Evolutionary conservation across 1,140 invertebrate genomes (phyloP), one percentile per base, ranked within the genome.

Genomic region (Papilio dardanus): DNA sequence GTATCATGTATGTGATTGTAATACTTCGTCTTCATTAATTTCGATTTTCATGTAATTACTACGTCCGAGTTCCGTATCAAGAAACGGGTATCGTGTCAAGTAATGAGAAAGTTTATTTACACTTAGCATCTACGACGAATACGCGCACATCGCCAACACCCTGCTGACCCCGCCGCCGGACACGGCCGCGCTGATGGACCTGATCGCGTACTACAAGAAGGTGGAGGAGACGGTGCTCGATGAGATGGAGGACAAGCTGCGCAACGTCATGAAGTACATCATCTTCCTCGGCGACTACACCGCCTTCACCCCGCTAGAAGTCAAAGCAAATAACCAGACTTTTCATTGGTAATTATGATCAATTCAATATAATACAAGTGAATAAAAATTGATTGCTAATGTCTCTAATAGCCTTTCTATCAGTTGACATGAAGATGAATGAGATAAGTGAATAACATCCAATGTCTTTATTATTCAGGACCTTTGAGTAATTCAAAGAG

Each of bases 241-340:
- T 0, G 94, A 96, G 73, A 95, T 99, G 95, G 96, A 98, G 89
- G 94, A 96, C 71, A 94, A 95, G 31, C 93, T 99, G 0, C 94
- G 94, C 71, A 94, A 96, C 79, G 95, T 97, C 2, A 88, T 96
- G 87, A 90, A 93, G 77, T 95, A 96, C 75, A 95, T 97, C 19
- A 87, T 96, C 76, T 97, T 98, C 88, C 89, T 94, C 3, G 96
- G 97, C 4, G 97, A 99, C 89, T 97, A 97, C 86, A 96, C 96
- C 0, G 90, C 94, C 0, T 95, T 98, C 74, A 96, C 96, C 0
- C 96, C 97, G 0, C 93, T 97, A 8, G 97, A 99, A 92, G 96
- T 98, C 77, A 97, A 98, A 87, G 96, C 96, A 12, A 98, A 98
- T 86, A 97, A 97, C 76, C 96, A 96, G 75, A 96, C 97, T 0